phyloP scores from a whole-genome alignment of 2,888 invertebrate species.

The Lutraria lutraria region DNA sequence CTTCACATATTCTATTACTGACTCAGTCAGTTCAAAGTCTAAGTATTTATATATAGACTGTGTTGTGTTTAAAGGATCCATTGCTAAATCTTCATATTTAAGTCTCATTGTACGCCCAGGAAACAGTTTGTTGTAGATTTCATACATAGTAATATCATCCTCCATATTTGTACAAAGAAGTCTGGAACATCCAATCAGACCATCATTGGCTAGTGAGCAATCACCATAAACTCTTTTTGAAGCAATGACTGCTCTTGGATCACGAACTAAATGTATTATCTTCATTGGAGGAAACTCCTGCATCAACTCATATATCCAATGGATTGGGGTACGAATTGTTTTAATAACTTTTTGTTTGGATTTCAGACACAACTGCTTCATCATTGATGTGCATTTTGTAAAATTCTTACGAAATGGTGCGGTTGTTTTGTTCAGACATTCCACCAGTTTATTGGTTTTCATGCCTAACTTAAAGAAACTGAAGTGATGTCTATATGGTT shows the following conservation, averaged over 20 bases:
- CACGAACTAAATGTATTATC: slow-evolving; percentile 42
- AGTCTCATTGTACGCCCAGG: slow-evolving; percentile 34
- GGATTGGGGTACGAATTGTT: slow-evolving; percentile 51
- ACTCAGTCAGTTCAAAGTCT: slow-evolving; percentile 15
- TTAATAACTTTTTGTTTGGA: slow-evolving; percentile 46
- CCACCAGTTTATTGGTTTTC: slow-evolving; percentile 35
- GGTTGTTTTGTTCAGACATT: slow-evolving; percentile 33
- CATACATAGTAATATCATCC: slow-evolving; percentile 40
- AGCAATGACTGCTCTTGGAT: slow-evolving; percentile 35
- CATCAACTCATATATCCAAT: slow-evolving; percentile 45
- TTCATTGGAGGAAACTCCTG: slow-evolving; percentile 37
- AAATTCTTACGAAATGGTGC: neutral
- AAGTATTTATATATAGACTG: slow-evolving; percentile 35
- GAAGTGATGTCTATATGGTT: slow-evolving; percentile 11
- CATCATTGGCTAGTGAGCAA: slow-evolving; percentile 28
- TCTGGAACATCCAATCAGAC: slow-evolving; percentile 44
- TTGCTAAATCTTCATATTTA: slow-evolving; percentile 39
- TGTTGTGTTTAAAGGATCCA: slow-evolving; percentile 17
- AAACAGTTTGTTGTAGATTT: slow-evolving; percentile 32
- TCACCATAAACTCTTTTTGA: slow-evolving; percentile 31
- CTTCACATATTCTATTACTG: neutral
- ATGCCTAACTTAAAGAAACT: slow-evolving; percentile 52
- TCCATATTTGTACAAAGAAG: slow-evolving; percentile 50
- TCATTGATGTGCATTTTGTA: slow-evolving; percentile 31
- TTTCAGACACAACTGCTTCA: slow-evolving; percentile 32